phyloP scores from a whole-genome alignment of 2,888 invertebrate genomes.

The Brenthis daphne region DNA sequence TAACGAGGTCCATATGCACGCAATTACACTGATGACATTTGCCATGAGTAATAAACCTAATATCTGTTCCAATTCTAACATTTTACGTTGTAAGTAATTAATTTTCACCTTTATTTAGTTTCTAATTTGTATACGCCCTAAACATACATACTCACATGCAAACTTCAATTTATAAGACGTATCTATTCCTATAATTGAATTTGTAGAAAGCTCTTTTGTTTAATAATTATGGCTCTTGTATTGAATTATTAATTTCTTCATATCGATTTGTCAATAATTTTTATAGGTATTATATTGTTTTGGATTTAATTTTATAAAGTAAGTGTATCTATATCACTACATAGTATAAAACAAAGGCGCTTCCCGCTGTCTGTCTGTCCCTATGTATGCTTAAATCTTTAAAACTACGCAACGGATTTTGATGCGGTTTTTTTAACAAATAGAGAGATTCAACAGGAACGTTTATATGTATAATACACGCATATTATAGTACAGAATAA shows the following conservation, averaged over 20 bases:
- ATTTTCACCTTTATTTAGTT: constrained; percentile 14
- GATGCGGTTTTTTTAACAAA: too few relatives aligned
- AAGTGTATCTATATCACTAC: background rate
- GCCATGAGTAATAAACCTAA: constrained; percentile 33
- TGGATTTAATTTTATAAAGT: background rate
- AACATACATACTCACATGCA: too few relatives aligned
- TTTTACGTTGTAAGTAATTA: constrained; percentile 34
- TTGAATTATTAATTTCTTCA: constrained; percentile 3
- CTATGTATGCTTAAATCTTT: too few relatives aligned
- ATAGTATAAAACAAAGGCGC: too few relatives aligned
- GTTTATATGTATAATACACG: too few relatives aligned
- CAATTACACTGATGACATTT: constrained; percentile 36
- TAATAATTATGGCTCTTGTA: background rate
- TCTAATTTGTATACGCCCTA: constrained; percentile 13
- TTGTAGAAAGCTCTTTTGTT: too few relatives aligned
- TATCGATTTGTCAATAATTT: constrained; percentile 3
- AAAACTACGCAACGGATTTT: too few relatives aligned
- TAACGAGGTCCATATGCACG: constrained; percentile 29
- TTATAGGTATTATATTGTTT: background rate
- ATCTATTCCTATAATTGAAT: too few relatives aligned
- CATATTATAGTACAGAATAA: too few relatives aligned
- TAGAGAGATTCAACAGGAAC: too few relatives aligned
- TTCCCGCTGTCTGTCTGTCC: too few relatives aligned
- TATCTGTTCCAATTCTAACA: constrained; percentile 33
- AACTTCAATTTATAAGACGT: too few relatives aligned